Percentiles rank a stretch among this genome's conserved stretches.
Evolutionary conservation across 2,113 vertebrate genomes (phyloP).

Genomic region (Actenoides lindsayi): DNA sequence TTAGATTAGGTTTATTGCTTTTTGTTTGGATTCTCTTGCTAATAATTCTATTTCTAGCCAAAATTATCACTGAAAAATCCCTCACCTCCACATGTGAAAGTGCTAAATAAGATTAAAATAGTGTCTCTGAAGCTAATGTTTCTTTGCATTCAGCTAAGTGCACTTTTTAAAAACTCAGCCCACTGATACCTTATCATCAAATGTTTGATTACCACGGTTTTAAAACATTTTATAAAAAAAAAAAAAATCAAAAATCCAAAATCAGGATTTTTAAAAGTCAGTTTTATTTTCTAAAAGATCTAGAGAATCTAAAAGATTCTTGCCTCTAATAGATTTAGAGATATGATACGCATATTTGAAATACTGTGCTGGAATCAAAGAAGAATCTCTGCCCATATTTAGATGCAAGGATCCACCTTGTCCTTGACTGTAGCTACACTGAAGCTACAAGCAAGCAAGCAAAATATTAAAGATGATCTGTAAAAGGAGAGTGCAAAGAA

Average conservation of each 20-base stretch:
- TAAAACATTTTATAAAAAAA: not conserved
- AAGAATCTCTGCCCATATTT: not conserved
- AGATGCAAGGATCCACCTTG: not conserved
- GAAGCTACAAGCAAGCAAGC: not conserved
- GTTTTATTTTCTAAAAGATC: not conserved
- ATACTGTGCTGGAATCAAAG: not conserved
- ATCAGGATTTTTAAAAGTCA: not conserved
- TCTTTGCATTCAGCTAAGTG: not conserved
- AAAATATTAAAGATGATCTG: not conserved
- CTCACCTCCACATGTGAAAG: not conserved
- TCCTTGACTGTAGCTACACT: not conserved
- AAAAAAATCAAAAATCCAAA: no score
- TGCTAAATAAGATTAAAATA: not conserved
- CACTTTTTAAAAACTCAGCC: not conserved
- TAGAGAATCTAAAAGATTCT: not conserved
- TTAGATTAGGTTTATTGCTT: not conserved
- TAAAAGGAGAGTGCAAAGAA: not conserved
- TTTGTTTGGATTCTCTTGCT: not conserved
- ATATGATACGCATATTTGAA: not conserved
- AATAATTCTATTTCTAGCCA: not conserved
- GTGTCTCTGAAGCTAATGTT: not conserved
- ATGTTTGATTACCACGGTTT: not conserved
- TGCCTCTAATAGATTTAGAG: not conserved
- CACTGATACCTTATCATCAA: not conserved
- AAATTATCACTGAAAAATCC: not conserved